Evolutionary conservation across 1,140 invertebrate genomes (phyloP), one percentile per base, ranked within the genome.

Genomic region (Cryptotermes secundus): DNA sequence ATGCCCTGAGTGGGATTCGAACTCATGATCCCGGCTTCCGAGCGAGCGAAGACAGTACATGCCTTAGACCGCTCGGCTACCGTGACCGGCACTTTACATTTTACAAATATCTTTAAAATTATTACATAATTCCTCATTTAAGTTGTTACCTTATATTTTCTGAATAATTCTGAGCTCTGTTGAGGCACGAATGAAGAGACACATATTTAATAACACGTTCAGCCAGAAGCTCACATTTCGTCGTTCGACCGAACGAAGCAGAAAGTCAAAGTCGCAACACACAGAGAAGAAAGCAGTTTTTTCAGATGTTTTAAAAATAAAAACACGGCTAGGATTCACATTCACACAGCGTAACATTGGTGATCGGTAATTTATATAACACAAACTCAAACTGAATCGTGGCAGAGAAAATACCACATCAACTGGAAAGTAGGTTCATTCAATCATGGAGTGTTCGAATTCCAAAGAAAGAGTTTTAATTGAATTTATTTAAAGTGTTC

Each of bases 361-460:
- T 72, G 59, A 31, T 72, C 59, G 26, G 59, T 72, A 72, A n/a
- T 72, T 72, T 72, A 72, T 72, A 26, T 26, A 72, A 72, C 59
- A 72, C 59, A n/a, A 72, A 72, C n/a, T 72, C 59, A n/a, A 31
- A n/a, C 9, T n/a, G 14, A 72, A n/a, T 10, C 59, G 59, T 31
- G n/a, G 59, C n/a, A 72, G 26, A 72, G 59, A 72, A 72, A 72
- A 72, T 72, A 72, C 26, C 10, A 72, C 59, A 72, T 72, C 59
- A 72, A 72, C 59, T 72, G 59, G 59, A 72, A 72, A 72, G 59
- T 72, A 72, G 26, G 26, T 72, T 72, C 59, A 72, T 72, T 72
- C n/a, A 72, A 72, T 72, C 59, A 72, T 31, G 59, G 59, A 72
- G 59, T 72, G 59, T 72, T 72, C 59, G 59, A 72, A 72, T 72